phyloP scores from a whole-genome alignment of 2,888 invertebrate species.

The Leptopilina syphax region DNA sequence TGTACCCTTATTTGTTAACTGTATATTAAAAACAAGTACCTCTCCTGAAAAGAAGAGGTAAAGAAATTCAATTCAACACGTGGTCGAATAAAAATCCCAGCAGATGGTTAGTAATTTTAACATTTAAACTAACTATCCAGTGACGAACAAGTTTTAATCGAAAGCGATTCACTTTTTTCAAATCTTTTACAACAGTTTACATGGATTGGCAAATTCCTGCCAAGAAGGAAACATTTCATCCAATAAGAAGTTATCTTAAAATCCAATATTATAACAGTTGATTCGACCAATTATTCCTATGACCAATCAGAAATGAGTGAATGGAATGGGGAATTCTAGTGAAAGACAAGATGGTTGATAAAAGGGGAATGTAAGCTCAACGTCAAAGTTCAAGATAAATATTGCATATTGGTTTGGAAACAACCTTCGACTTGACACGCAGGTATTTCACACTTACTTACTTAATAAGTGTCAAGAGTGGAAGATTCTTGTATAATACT shows the following conservation, averaged over 20 bases:
- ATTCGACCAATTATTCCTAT: not conserved
- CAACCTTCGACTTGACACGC: not conserved
- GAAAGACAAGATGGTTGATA: slow-evolving; percentile 12
- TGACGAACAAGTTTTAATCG: not conserved
- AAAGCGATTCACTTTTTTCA: too few species aligned
- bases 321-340: not conserved
- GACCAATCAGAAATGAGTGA: slow-evolving; percentile 6
- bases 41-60: not conserved
- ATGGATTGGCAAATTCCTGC: too few species aligned
- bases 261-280: not conserved
- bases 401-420: not conserved
- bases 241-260: not conserved
- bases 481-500: not conserved
- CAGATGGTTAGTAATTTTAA: not conserved
- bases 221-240: not conserved
- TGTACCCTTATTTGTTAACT: too few species aligned
- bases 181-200: too few species aligned
- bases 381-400: slow-evolving; percentile 18
- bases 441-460: not conserved
- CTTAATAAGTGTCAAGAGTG: not conserved
- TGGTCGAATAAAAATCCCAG: slow-evolving; percentile 11
- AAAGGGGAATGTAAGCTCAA: slow-evolving; percentile 24
- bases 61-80: not conserved
- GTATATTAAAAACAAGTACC: too few species aligned
- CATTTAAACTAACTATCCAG: not conserved